phyloP scores from a whole-genome alignment of 1,140 invertebrate species.

The Sweltsa coloradensis region DNA sequence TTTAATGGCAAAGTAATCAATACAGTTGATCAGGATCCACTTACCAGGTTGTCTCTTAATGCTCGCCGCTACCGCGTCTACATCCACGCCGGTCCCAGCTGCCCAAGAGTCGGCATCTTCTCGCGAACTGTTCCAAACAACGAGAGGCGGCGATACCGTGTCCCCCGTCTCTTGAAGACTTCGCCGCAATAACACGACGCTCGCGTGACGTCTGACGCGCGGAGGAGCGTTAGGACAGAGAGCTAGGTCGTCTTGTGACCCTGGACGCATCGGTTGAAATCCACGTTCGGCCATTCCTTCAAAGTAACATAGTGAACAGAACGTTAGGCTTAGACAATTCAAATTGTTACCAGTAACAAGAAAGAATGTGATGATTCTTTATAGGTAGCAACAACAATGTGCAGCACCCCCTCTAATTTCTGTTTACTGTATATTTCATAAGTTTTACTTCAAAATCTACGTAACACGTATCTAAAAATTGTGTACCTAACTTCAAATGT shows the following conservation, averaged over 20 bases:
- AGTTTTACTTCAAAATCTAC: too few species aligned
- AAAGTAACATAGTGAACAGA: conserved; percentile 8
- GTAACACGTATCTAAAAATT: too few species aligned
- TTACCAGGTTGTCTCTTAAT: conserved; percentile 11
- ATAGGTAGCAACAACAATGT: too few species aligned
- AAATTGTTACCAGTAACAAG: neutral
- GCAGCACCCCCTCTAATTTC: too few species aligned
- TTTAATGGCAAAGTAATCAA: too few species aligned
- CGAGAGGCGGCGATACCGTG: neutral
- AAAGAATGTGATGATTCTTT: neutral
- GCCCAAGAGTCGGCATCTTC: conserved; percentile 12
- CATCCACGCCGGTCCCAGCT: conserved; percentile 19
- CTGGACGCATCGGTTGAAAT: conserved; percentile 13
- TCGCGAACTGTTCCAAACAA: neutral
- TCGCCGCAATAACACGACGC: conserved; percentile 18
- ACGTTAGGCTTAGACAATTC: neutral
- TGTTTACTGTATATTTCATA: neutral
- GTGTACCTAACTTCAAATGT: too few species aligned
- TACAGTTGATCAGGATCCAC: neutral
- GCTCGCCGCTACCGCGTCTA: conserved; percentile 23
- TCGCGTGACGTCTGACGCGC: conserved; percentile 22
- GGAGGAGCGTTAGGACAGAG: conserved; percentile 18
- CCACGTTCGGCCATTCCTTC: conserved; percentile 14
- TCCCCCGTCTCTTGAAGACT: conserved; percentile 17
- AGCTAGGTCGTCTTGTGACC: conserved; percentile 20